Base-by-base conservation (phyloP, 2,888 invertebrate species). In the Pseudococcus viburni region DNA sequence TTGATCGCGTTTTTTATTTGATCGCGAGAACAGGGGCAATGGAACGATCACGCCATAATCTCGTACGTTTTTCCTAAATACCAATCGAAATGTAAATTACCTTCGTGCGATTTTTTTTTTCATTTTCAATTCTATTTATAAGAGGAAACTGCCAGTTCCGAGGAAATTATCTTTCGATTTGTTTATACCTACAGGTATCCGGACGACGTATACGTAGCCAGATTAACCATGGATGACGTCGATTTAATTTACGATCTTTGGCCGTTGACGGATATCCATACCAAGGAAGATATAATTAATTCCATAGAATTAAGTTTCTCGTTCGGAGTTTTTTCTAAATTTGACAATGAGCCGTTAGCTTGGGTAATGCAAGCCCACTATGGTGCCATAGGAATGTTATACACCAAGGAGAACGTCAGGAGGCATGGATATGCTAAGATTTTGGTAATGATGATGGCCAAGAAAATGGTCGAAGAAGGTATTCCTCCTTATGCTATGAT, bases 11-110 rank as follows among this genome's bases (percentile, higher is more conserved):
- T 83, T 73, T 64, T 77, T 33, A 39, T 77, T 77, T n/a, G 39
- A 77, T 77, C 39, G 39, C 77, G 19, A 73, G 73, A 83, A 83
- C 46, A 42, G 42, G 80, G 80, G 46, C 46, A 46, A 33, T 46
- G 80, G 80, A 83, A 46, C 80, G 46, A 83, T 83, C 80, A 83
- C 80, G 80, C 80, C 80, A 83, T 83, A 46, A 46, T 83, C 39
- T 83, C 80, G 39, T 46, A 83, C 17, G 80, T 83, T 83, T 19
- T 83, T 42, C 19, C 80, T 46, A 46, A 83, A 46, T 42, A 83
- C 80, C 39, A 83, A 83, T 83, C 46, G 46, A 83, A 83, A 46
- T 46, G 26, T 83, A 83, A 83, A 77, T 39, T 83, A 83, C 80
- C 46, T 42, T 80, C n/a, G 22, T 46, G 4, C 4, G 33, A 83